Base-by-base conservation (phyloP, 2,113 vertebrate genomes). In the Gambusia holbrooki region DNA sequence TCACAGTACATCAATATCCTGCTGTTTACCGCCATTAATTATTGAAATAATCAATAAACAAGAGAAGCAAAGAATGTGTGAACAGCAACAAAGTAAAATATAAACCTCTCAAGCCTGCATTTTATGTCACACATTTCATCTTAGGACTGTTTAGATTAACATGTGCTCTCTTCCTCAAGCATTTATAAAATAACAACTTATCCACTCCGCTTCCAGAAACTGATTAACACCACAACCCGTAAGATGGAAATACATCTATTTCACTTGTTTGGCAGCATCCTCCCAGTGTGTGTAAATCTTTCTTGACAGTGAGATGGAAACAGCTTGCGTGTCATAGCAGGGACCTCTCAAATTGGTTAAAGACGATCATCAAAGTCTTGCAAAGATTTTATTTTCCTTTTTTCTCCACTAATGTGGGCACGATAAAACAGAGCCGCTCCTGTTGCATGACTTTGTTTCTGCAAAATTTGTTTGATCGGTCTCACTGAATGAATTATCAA, bases 221-320 rank as follows among this genome's bases (percentile, higher is more conserved):
- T 82, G 82, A 87, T 87, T 75, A 80, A 79, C 61, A 61, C 77
- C 72, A 79, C 62, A 85, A 72, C 74, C 79, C 40, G 45, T 70
- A 66, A 76, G 60, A 81, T 73, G 73, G 74, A 82, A 85, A 84
- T 32, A 51, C 74, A 76, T 82, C 45, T 77, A 73, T 79, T 83
- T 81, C 66, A 80, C 68, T 79, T 62, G 70, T 71, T 37, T 89
- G 79, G 83, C 73, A 85, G 68, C n/a, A 27, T 74, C 48, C 80
- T 64, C 63, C 77, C 77, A 77, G 80, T 74, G 64, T 75, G 78
- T 79, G 67, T 79, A 87, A 89, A 85, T 85, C 81, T 32, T 81
- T 45, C 70, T 62, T 62, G 87, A 89, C 89, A 87, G 82, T 83
- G 83, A 79, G 72, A 84, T 86, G 75, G 81, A 88, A 89, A 81